phyloP scores from a whole-genome alignment of 2,888 invertebrate genomes.

The Heliconius aoede region DNA sequence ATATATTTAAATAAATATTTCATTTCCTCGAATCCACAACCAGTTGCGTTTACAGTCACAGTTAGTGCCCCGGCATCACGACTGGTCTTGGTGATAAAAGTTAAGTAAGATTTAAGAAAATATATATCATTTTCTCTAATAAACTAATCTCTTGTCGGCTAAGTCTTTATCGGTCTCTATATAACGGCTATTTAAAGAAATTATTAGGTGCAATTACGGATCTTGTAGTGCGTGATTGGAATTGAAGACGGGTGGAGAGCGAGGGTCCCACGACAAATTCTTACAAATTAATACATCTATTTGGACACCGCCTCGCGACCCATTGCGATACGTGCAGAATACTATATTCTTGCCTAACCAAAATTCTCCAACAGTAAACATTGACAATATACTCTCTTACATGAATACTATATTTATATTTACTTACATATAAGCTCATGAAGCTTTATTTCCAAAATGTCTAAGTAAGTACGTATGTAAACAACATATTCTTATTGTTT shows the following conservation, averaged over 20 bases:
- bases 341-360: conserved; percentile 71
- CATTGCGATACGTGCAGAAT: conserved; percentile 76
- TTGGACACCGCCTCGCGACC: conserved; percentile 68
- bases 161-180: conserved; percentile 36
- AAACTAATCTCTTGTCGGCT: conserved; percentile 20
- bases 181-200: conserved; percentile 77
- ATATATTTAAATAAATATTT: no score
- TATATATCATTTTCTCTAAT: not conserved
- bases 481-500: no score
- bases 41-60: no score
- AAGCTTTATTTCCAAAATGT: not conserved
- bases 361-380: conserved; percentile 59
- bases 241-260: conserved; percentile 63
- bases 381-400: conserved; percentile 62
- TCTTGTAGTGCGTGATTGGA: conserved; percentile 83
- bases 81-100: not conserved
- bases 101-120: not conserved
- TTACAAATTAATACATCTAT: conserved; percentile 84
- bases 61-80: no score
- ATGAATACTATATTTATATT: no score
- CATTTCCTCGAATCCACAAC: no score
- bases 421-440: no score
- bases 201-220: conserved; percentile 83
- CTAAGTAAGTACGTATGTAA: not conserved
- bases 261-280: conserved; percentile 82